Evolutionary conservation across 2,888 invertebrate species (phyloP), one percentile per base, ranked within the genome.

Genomic region (Chrysomela aeneicollis): DNA sequence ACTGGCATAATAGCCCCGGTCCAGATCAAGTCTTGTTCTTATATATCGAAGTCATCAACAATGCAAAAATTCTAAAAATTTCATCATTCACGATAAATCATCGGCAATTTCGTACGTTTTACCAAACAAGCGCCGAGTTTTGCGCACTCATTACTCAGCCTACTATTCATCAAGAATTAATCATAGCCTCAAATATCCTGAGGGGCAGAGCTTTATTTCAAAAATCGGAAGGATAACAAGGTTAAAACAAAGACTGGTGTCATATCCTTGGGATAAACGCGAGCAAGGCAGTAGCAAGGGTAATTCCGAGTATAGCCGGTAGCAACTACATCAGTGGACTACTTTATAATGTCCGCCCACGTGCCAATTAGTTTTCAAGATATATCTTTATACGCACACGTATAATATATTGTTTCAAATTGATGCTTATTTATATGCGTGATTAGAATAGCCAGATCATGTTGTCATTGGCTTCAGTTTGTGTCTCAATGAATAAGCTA

Each of bases 281-380:
- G 49, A 63, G 66, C 66, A 71, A 69, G 67, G 71, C 73, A 68
- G 76, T 76, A 76, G 76, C 76, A n/a, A 62, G 67, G 64, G 71
- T 73, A 73, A 76, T 74, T 74, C 74, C 67, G 71, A 74, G 74
- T 72, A 26, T 26, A 72, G 76, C 76, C 74, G 68, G 63, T 70
- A 74, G 75, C 73, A 72, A 73, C 68, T 66, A 64, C 63, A 66
- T 62, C 68, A 67, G 66, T 64, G 63, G 60, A 68, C 73, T 70
- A 73, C 71, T 74, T 73, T 71, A 68, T 75, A 74, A 74, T 72
- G 74, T 76, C 74, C 76, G 69, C 76, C 76, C 69, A 76, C 74
- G 64, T 67, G 59, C 37, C 63, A 59, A 65, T 62, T 65, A 53
- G 47, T 69, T 65, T 67, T 63, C n/a, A 15, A 15, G 35, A 35